A percentile compares a stretch with the other conserved stretches of the same genome.
Evolutionary conservation across 2,888 invertebrate genomes (phyloP).

Genomic region (Arrhopalites spinosus): DNA sequence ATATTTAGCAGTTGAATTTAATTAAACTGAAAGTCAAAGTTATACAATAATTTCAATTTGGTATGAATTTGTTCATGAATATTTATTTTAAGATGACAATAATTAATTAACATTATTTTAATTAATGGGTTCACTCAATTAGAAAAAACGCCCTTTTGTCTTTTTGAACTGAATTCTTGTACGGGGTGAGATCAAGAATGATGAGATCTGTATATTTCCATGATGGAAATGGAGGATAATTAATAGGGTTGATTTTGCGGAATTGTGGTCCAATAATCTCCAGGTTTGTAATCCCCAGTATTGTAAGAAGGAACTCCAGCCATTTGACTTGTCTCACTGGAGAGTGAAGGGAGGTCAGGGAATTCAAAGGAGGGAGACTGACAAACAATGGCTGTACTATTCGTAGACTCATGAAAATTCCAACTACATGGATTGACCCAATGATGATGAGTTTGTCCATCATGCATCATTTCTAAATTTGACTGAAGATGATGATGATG

Average conservation of each 20-base stretch:
- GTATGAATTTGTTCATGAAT: too few species aligned
- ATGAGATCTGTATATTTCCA: conserved; percentile 9
- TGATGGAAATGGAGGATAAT: not conserved
- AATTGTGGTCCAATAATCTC: conserved; percentile 28
- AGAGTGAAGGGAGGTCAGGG: conserved; percentile 6
- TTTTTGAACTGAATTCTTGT: not conserved
- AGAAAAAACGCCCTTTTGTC: too few species aligned
- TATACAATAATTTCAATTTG: too few species aligned
- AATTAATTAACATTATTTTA: too few species aligned
- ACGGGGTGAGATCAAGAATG: not conserved
- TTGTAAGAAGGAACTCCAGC: conserved; percentile 11
- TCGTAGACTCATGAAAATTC: conserved; percentile 18
- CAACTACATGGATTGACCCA: conserved; percentile 23
- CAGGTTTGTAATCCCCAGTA: not conserved
- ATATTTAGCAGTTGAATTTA: too few species aligned
- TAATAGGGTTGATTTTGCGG: conserved; percentile 21
- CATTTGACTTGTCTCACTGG: conserved; percentile 6
- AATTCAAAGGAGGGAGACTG: conserved; percentile 22
- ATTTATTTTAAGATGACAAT: too few species aligned
- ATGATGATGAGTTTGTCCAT: conserved; percentile 12
- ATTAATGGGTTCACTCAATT: not conserved
- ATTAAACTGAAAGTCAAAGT: too few species aligned
- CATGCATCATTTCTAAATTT: conserved; percentile 16
- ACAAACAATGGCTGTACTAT: not conserved
- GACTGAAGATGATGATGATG: conserved; percentile 31